Evolutionary conservation across 2,888 invertebrate genomes (phyloP).

Genomic region (Stegophylla sp.): DNA sequence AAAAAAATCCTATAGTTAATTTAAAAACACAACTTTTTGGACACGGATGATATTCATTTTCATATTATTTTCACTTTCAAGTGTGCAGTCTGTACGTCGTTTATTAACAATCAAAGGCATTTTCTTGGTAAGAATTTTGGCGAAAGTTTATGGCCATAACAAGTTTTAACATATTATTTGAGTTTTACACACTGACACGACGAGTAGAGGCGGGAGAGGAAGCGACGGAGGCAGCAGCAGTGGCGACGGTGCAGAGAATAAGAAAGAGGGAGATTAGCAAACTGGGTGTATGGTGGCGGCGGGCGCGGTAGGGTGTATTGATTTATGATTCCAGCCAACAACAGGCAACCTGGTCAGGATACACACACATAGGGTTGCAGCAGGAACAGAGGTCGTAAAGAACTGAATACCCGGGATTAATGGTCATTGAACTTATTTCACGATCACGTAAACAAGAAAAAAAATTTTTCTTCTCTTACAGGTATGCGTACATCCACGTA

Average conservation of each 20-base stretch:
- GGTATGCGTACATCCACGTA: not conserved
- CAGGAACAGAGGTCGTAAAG: conserved; percentile 49
- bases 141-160: not conserved
- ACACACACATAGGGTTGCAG: conserved; percentile 32
- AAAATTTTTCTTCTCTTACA: not conserved
- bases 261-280: conserved; percentile 57
- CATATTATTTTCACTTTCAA: not conserved
- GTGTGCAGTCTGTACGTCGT: not conserved
- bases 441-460: not conserved
- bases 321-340: conserved; percentile 59
- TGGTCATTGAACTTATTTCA: conserved; percentile 43
- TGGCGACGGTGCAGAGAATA: not conserved
- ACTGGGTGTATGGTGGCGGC: conserved; percentile 42
- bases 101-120: not conserved
- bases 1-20: not conserved
- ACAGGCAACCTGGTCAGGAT: conserved; percentile 57
- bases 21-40: not conserved
- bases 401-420: conserved; percentile 33
- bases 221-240: not conserved
- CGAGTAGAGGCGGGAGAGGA: not conserved
- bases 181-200: not conserved
- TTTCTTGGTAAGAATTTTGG: not conserved
- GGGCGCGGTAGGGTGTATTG: conserved; percentile 55
- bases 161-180: conserved; percentile 1
- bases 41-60: no score